These are phyloP conservation scores for Notocelia uddmanniana DNA, from an alignment of 2,888 invertebrate genomes.

Conservation along the genomic window DNA sequence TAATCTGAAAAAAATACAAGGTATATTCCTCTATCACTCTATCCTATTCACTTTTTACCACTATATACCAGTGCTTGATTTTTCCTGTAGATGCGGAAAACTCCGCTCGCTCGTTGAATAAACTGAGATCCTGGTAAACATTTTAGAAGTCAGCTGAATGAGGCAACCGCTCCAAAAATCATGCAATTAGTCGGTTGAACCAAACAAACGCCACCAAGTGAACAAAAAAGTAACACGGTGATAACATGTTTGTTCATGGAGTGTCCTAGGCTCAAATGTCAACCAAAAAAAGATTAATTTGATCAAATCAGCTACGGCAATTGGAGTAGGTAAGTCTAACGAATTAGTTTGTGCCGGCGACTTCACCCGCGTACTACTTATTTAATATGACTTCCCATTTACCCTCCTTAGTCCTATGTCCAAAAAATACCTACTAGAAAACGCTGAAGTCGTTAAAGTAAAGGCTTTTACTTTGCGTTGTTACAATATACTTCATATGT, in stretches of 20 bases:
- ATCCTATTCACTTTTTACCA: too few species aligned
- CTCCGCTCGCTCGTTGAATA: too few species aligned
- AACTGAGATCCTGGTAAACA: too few species aligned
- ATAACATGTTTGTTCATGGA: constrained; percentile 3
- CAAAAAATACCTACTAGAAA: not conserved
- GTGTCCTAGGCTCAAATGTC: constrained; percentile 20
- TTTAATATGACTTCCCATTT: not conserved
- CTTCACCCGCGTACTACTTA: not conserved
- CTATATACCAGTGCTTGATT: too few species aligned
- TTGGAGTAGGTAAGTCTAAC: constrained; percentile 8
- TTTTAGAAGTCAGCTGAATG: too few species aligned
- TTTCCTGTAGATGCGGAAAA: too few species aligned
- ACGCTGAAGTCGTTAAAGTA: not conserved
- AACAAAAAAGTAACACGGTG: not conserved
- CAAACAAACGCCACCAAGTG: not conserved
- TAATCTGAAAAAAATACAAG: too few species aligned
- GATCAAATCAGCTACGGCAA: constrained; percentile 21
- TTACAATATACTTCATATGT: too few species aligned
- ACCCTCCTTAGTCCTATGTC: not conserved
- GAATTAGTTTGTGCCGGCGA: not conserved
- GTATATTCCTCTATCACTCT: too few species aligned
- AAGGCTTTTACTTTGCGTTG: not conserved
- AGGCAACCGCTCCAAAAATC: too few species aligned
- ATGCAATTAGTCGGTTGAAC: not conserved
- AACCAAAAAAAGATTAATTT: constrained; percentile 29